These are phyloP conservation scores for Desmodus rotundus DNA, from an alignment of 2,113 vertebrate genomes.

Conservation along the genomic window DNA sequence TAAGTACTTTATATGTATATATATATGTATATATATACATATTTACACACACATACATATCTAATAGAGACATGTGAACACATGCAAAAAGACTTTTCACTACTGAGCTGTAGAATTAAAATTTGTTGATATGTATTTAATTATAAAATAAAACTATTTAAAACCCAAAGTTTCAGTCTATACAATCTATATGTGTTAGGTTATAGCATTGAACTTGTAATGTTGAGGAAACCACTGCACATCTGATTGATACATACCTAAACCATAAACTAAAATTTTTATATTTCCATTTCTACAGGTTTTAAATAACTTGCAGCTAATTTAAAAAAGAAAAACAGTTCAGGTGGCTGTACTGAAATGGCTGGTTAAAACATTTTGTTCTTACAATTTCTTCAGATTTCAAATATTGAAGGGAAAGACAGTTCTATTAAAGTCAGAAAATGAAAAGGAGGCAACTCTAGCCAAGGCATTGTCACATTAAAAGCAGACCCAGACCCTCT, in stretches of 20 bases:
- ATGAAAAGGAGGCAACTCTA: background rate
- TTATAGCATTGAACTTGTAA: slow-evolving; percentile 75
- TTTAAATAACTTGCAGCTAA: slow-evolving; percentile 69
- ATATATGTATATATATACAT: background rate
- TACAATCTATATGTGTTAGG: slow-evolving; percentile 66
- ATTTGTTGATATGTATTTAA: slow-evolving; percentile 74
- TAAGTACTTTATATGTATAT: no score
- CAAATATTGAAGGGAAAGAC: background rate
- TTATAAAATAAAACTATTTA: slow-evolving; percentile 71
- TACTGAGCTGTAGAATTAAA: slow-evolving; percentile 67
- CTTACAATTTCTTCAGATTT: background rate
- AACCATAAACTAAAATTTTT: slow-evolving; percentile 75
- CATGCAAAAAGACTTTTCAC: slow-evolving; percentile 48
- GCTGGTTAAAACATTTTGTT: background rate
- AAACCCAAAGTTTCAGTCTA: slow-evolving; percentile 76
- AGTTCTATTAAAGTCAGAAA: slow-evolving; percentile 42
- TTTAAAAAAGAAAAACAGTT: background rate
- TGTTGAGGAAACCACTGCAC: slow-evolving; percentile 72
- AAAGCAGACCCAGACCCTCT: background rate
- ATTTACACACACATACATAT: background rate
- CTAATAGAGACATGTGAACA: background rate
- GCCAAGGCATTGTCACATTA: slow-evolving; percentile 9
- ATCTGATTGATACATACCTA: slow-evolving; percentile 72
- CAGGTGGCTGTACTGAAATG: background rate
- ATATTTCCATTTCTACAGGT: slow-evolving; percentile 67